Conservation (phyloP, 2,888 invertebrate species). For the Epirrhoe alternata region DNA sequence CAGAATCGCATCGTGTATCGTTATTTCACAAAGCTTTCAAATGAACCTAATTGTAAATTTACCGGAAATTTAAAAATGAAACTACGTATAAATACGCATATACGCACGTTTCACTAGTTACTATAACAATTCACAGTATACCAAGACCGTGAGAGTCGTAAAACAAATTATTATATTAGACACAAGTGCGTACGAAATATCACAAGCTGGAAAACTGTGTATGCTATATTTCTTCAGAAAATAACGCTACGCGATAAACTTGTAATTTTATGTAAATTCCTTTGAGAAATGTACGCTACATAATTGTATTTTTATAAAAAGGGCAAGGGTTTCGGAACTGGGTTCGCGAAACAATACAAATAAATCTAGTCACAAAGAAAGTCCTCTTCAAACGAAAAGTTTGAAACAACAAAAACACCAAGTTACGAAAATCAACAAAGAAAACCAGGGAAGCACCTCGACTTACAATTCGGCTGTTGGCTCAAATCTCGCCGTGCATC, state of each 20-base stretch:
- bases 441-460: neutral
- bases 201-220: neutral
- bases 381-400: neutral
- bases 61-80: too few species aligned
- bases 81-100: too few species aligned
- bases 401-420: neutral
- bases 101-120: too few species aligned
- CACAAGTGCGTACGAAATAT: neutral
- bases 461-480: neutral
- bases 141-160: too few species aligned
- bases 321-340: neutral
- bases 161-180: too few species aligned
- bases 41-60: too few species aligned
- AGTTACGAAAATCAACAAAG: neutral
- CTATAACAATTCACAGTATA: too few species aligned
- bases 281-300: neutral
- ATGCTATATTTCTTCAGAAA: neutral
- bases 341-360: neutral
- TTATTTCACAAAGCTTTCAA: too few species aligned
- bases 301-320: slow-evolving; percentile 1
- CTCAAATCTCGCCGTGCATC: neutral
- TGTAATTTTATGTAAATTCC: neutral
- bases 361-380: neutral
- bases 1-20: too few species aligned
- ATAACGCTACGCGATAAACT: neutral